These are phyloP conservation scores for Tragulus kanchil DNA, from an alignment of 2,113 vertebrate genomes.

Conservation along the genomic window DNA sequence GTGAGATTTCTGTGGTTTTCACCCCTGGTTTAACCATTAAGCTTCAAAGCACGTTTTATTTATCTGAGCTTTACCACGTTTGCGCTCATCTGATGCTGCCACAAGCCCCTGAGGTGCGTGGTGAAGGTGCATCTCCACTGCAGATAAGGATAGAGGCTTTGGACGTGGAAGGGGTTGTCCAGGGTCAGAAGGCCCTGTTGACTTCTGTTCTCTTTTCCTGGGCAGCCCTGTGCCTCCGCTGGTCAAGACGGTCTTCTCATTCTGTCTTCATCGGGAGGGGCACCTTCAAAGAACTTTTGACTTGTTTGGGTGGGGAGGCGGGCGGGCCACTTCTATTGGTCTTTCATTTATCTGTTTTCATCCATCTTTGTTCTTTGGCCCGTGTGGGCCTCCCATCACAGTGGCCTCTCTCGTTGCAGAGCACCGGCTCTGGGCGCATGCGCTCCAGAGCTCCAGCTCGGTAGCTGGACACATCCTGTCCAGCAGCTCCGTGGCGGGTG, in stretches of 20 bases:
- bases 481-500: no score
- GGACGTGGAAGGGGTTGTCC: not conserved
- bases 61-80: rapidly evolving
- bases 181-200: not conserved
- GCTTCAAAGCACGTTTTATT: not conserved
- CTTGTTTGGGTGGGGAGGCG: not conserved
- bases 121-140: rapidly evolving
- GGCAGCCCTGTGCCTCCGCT: not conserved
- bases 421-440: no score
- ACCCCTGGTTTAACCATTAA: not conserved
- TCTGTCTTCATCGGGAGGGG: not conserved
- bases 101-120: not conserved
- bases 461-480: no score
- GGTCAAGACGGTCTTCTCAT: not conserved
- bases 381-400: no score
- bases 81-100: not conserved
- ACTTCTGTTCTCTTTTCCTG: not conserved
- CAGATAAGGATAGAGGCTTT: not conserved
- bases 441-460: no score
- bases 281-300: not conserved
- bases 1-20: not conserved
- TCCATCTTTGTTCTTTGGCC: no score
- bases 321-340: no score
- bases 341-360: no score
- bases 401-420: no score